Evolutionary conservation across 1,140 invertebrate genomes (phyloP), one percentile per base, ranked within the genome.

Genomic region (Aphis gossypii): DNA sequence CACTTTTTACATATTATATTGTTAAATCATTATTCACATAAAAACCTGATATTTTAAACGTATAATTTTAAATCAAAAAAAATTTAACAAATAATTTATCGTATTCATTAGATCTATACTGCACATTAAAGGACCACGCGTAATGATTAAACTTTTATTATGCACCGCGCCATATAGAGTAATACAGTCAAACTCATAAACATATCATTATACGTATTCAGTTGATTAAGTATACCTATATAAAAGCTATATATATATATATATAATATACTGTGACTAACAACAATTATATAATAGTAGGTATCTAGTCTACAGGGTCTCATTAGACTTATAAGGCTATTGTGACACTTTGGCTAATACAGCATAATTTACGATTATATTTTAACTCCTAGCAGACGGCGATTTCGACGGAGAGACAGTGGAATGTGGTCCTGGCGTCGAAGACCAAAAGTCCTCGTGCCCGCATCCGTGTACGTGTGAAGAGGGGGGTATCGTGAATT

Each of bases 381-480:
- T 92, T 92, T 23, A 60, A 90, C 35, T 86, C 14, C 30, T 48
- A 18, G 38, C n/a, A 93, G 92, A 93, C 92, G 92, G 92, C 7
- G 92, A 93, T 93, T 93, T 93, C 92, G 82, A 93, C 92, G 92
- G 92, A 18, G 46, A 93, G 23, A 94, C 60, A 38, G 94, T 96
- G 94, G 97, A 98, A 95, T 98, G 98, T 95, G 97, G 97, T 94
- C 96, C 97, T 92, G 97, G 76, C n/a, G 38, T 93, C 48, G 92
- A 93, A 41, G 98, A 93, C 48, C 92, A 86, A 93, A 93, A 93
- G 95, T 97, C 97, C 48, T 97, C 97, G 94, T 99, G 99, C 96
- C 99, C 99, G 51, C 97, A 97, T 95, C 97, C 97, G 83, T 99
- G 99, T 95, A 96, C 97, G 94, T 99, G 99, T 96, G 97, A 97